Percentiles rank a stretch among this genome's conserved stretches.
These are phyloP conservation scores for Dolichotis patagonum DNA, from an alignment of 2,113 vertebrate species.

Conservation along the genomic window DNA sequence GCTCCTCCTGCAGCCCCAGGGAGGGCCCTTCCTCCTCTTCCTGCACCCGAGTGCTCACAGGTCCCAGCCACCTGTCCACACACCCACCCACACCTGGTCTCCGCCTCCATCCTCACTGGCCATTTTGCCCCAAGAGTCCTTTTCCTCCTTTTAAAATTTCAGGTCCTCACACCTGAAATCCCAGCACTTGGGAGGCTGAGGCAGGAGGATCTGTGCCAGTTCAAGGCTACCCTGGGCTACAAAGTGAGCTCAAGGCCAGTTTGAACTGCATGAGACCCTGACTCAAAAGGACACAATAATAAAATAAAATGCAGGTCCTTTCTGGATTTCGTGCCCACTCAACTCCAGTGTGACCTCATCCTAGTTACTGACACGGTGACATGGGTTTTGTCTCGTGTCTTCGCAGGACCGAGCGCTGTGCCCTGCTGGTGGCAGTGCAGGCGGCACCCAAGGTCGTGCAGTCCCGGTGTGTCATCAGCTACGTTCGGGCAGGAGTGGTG, in stretches of 20 bases:
- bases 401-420: neutral
- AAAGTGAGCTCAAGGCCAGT: no score
- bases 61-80: rapidly evolving
- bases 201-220: no score
- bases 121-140: no score
- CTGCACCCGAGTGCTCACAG: neutral
- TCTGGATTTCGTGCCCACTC: no score
- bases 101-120: no score
- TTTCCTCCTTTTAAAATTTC: no score
- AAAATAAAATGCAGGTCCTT: no score
- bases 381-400: neutral
- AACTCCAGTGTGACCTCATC: neutral
- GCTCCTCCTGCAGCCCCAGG: neutral
- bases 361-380: neutral
- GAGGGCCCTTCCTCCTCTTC: neutral
- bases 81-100: neutral
- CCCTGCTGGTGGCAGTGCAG: rapidly evolving
- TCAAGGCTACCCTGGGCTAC: no score
- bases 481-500: neutral
- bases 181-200: no score
- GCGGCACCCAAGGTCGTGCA: rapidly evolving
- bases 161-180: no score
- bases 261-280: no score
- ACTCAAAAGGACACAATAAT: no score
- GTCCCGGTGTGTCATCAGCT: neutral